Evolutionary conservation across 2,113 vertebrate genomes (phyloP), one percentile per base, ranked within the genome.

Genomic region (Henicopernis longicauda): DNA sequence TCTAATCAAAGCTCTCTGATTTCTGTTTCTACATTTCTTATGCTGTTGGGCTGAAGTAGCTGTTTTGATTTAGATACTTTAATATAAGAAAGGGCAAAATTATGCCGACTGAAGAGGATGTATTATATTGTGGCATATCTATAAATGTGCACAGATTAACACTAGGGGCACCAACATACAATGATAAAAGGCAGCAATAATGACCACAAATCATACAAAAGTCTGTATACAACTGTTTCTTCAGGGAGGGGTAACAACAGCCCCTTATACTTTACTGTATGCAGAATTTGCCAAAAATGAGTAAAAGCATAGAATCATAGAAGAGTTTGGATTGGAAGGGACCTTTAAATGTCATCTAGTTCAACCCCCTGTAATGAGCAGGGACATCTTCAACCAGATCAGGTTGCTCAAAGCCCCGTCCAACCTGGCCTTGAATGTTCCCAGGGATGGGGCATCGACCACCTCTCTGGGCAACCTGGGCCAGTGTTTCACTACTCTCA

Each of bases 401-500:
- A n/a, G 16, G 19, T 16, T 57, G 16, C 44, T 54, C 49, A 69
- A 16, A 82, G 13, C 15, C 49, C 13, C 6, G 4, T 47, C 16
- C 36, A 66, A 3, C 6, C 17, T 55, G n/a, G 4, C 25, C 47
- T 45, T 3, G 5, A 55, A 38, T 8, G 5, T 21, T 65, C 32
- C 32, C 27, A 47, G 34, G 22, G 26, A 57, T n/a, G 20, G 9
- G 31, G 5, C 36, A 52, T 26, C 26, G 2, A 40, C 25, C 8
- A 18, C 0, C 0, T n/a, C 16, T 71, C 72, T 36, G 12, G 32
- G 18, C 9, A 83, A 49, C 9, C 10, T 34, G 15, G 6, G 40
- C 9, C 13, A 54, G 7, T 7, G 54, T 13, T 34, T 80, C 9
- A 36, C 1, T 4, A 49, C 2, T 2, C 32, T 19, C 4, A 27